Conservation (phyloP, 2,113 vertebrate genomes). For the Hyperopisus bebe region DNA sequence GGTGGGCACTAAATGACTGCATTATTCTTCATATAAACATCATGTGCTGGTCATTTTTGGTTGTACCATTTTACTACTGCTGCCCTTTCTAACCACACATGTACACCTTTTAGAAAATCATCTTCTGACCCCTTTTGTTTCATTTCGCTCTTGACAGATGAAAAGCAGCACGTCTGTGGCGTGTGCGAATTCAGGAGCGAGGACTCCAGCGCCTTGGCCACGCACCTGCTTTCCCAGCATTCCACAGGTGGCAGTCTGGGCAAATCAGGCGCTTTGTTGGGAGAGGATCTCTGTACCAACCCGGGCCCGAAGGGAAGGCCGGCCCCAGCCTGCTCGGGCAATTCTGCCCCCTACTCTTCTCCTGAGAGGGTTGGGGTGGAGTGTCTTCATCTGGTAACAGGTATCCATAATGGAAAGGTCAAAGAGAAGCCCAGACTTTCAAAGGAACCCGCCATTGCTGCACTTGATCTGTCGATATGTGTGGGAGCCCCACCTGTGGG, state of each 20-base stretch:
- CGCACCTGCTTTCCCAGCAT: constrained; percentile 41
- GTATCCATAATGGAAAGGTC: neutral
- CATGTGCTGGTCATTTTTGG: neutral
- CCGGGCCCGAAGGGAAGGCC: constrained; percentile 55
- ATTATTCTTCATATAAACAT: neutral
- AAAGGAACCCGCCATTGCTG: neutral
- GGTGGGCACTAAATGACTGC: neutral
- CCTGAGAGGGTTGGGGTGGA: neutral
- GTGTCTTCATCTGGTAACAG: neutral
- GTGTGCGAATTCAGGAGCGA: constrained; percentile 61
- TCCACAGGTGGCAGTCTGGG: constrained; percentile 16
- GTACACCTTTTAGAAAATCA: neutral
- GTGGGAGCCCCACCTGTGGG: neutral
- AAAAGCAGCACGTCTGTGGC: constrained; percentile 63
- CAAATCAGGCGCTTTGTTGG: constrained; percentile 23
- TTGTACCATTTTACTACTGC: neutral
- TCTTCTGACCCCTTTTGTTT: neutral
- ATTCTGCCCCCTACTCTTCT: neutral
- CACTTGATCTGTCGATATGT: neutral
- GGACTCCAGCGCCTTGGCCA: constrained; percentile 43
- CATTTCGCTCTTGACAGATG: constrained; percentile 52
- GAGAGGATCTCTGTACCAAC: constrained; percentile 42
- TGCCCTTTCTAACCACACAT: neutral
- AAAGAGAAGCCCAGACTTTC: neutral
- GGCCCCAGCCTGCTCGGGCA: neutral